phyloP scores from a whole-genome alignment of 2,113 vertebrate genomes.

The Urocitellus parryii region DNA sequence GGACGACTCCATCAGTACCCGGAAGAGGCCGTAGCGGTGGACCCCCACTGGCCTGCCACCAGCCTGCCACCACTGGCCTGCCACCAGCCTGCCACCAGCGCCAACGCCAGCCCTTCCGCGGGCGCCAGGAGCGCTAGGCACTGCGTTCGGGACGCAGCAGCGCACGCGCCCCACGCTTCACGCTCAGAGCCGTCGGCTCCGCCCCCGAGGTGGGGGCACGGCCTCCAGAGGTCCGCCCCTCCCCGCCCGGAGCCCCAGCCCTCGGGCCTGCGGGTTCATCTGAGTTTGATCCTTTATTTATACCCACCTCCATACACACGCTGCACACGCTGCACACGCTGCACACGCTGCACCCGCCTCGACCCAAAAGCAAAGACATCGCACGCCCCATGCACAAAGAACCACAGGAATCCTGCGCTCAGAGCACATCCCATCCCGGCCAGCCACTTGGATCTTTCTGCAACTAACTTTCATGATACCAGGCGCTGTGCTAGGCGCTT shows the following conservation, averaged over 20 bases:
- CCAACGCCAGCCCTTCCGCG: neutral
- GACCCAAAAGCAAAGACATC: fast-evolving
- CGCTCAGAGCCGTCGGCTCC: fast-evolving
- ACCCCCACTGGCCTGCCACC: neutral
- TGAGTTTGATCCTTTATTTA: fast-evolving
- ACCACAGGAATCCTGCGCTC: neutral
- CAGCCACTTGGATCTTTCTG: fast-evolving
- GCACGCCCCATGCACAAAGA: fast-evolving
- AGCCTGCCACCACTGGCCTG: no score
- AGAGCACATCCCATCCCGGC: neutral
- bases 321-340: fast-evolving
- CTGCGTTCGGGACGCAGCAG: neutral
- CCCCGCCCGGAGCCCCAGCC: fast-evolving
- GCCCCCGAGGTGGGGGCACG: fast-evolving
- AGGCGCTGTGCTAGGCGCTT: no score
- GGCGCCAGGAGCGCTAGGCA: fast-evolving
- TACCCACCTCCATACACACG: fast-evolving
- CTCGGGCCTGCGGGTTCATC: fast-evolving
- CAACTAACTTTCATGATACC: neutral
- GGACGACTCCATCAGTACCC: neutral
- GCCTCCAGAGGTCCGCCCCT: neutral
- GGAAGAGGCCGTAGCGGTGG: fast-evolving
- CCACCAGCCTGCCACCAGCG: neutral
- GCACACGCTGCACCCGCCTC: fast-evolving
- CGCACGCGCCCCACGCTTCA: neutral